Evolutionary conservation across 2,797 vertebrate genomes (phyloP).

Genomic region (Adelosebastes latens): DNA sequence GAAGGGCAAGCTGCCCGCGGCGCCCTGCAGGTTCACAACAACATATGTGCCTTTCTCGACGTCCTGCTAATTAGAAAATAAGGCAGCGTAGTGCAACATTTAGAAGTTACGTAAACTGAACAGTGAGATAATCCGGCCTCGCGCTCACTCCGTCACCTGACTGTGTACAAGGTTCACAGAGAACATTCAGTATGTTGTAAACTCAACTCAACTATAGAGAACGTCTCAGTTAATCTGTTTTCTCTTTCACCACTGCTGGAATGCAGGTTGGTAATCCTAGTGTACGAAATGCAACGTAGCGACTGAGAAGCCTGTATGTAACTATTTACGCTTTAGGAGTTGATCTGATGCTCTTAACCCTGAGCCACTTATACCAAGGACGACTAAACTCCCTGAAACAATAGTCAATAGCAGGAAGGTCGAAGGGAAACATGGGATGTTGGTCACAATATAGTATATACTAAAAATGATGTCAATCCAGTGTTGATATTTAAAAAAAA

Average conservation of each 20-base stretch:
- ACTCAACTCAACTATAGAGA: background rate
- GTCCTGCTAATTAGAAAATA: conserved; percentile 53
- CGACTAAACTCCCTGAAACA: conserved; percentile 1
- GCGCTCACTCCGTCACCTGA: conserved; percentile 21
- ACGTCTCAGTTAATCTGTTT: background rate
- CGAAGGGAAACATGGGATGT: background rate
- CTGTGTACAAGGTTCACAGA: background rate
- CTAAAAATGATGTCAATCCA: background rate
- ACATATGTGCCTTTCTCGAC: conserved; percentile 32
- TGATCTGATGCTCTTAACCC: conserved; percentile 43
- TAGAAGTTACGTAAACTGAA: conserved; percentile 53
- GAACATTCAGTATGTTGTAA: conserved; percentile 3
- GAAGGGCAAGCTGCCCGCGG: background rate
- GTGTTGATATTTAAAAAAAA: background rate
- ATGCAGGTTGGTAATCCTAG: conserved; percentile 37
- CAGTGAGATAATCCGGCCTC: conserved; percentile 31
- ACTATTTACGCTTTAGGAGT: background rate
- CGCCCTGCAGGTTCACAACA: conserved; percentile 23
- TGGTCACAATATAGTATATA: background rate
- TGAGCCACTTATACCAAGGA: conserved; percentile 30
- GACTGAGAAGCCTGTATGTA: background rate
- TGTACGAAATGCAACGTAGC: conserved; percentile 2
- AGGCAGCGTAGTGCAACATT: background rate
- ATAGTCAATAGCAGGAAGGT: background rate
- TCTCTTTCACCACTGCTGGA: conserved; percentile 17